Conservation (phyloP, 1,140 invertebrate species). For the Drosophila trapezifrons region DNA sequence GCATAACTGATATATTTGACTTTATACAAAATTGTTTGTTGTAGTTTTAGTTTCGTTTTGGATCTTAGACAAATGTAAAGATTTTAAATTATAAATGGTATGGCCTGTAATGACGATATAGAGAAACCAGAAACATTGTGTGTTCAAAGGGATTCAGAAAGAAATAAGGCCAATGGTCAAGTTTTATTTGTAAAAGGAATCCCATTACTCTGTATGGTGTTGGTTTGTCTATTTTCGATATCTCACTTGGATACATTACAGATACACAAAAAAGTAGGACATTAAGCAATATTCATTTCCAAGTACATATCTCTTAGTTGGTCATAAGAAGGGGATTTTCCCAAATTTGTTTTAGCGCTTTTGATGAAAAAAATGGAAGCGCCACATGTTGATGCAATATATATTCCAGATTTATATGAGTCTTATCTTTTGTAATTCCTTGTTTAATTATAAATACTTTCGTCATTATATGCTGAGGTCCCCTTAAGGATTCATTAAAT, state of each 20-base stretch:
- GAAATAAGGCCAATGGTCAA: background rate
- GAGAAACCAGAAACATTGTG: background rate
- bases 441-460: background rate
- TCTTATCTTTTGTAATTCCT: background rate
- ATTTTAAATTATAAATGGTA: background rate
- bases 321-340: background rate
- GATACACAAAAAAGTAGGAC: slow-evolving; percentile 2
- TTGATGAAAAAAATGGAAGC: background rate
- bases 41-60: background rate
- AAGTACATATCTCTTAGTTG: background rate
- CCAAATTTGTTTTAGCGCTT: background rate
- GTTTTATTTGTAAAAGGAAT: background rate
- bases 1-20: slow-evolving; percentile 11
- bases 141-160: background rate
- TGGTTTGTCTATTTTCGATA: background rate
- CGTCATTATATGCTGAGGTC: background rate
- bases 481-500: background rate
- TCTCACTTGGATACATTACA: slow-evolving; percentile 1
- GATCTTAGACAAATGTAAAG: background rate
- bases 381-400: background rate
- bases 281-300: background rate
- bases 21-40: slow-evolving; percentile 10
- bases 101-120: background rate
- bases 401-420: background rate
- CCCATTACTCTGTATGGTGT: background rate